A percentile compares a stretch with the other conserved stretches of the same genome.
phyloP scores from a whole-genome alignment of 2,888 invertebrate genomes.

The Tetanocera ferruginea region DNA sequence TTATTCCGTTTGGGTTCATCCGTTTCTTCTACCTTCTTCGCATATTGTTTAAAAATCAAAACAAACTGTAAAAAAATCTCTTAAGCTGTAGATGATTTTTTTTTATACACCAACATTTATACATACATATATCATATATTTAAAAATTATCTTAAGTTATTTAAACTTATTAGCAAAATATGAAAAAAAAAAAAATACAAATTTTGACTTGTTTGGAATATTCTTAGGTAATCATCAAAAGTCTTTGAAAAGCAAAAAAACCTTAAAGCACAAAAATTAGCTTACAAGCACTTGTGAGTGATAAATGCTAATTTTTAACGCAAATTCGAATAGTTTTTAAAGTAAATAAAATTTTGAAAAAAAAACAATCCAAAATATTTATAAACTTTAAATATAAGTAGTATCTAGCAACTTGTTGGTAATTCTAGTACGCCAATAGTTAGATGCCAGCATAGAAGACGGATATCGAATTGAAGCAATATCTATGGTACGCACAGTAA shows the following conservation, averaged over 20 bases:
- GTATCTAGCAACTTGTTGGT: neutral
- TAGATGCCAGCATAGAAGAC: neutral
- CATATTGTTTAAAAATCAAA: neutral
- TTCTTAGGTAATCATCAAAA: neutral
- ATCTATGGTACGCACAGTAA: neutral
- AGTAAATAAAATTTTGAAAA: neutral
- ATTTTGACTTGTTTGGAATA: no score
- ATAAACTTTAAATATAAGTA: neutral
- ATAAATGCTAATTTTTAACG: constrained; percentile 3
- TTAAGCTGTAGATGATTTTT: neutral
- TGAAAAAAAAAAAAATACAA: no score
- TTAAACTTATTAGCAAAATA: neutral
- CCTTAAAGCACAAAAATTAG: neutral
- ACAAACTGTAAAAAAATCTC: neutral
- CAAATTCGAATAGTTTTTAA: neutral
- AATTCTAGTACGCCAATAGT: neutral
- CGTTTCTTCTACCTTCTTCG: constrained; percentile 18
- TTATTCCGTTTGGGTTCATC: constrained; percentile 21
- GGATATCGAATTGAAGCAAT: neutral
- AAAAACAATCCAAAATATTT: neutral
- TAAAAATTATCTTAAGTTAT: neutral
- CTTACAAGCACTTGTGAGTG: neutral
- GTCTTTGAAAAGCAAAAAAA: neutral
- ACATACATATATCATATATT: neutral
- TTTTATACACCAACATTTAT: neutral